Conservation (phyloP, 2,888 invertebrate genomes). For the Podotricha telesiphe region DNA sequence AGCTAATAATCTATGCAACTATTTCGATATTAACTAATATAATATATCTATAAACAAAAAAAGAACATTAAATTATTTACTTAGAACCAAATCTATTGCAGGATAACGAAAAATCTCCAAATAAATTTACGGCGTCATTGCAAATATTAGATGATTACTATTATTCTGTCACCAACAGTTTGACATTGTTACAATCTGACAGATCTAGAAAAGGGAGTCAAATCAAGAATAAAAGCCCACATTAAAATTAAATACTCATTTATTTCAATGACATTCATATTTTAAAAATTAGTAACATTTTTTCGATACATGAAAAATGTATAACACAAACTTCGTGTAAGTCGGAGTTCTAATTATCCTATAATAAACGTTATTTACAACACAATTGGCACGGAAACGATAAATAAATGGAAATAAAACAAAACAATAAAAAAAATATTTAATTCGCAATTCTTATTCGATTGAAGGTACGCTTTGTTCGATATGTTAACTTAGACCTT, state of each 20-base stretch:
- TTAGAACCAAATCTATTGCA: slow-evolving; percentile 3
- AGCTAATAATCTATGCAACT: background rate
- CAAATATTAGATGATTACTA: background rate
- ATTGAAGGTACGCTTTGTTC: slow-evolving; percentile 73
- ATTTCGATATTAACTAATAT: background rate
- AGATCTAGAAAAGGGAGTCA: background rate
- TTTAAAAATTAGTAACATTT: slow-evolving; percentile 57
- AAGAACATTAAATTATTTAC: background rate
- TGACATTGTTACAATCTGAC: background rate
- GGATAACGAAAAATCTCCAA: background rate
- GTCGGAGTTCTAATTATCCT: slow-evolving; percentile 39
- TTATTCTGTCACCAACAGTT: slow-evolving; percentile 23
- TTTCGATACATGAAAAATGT: slow-evolving; percentile 55
- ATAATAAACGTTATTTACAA: slow-evolving; percentile 51
- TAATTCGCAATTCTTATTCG: slow-evolving; percentile 57
- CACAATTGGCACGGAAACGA: slow-evolving; percentile 74
- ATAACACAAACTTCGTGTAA: slow-evolving; percentile 36
- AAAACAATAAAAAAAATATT: slow-evolving; percentile 49
- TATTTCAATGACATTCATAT: slow-evolving; percentile 68
- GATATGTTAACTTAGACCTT: slow-evolving; percentile 61
- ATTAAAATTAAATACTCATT: slow-evolving; percentile 63
- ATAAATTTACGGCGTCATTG: background rate
- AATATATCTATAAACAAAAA: background rate
- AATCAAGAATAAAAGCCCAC: slow-evolving; percentile 45
- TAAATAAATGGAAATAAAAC: slow-evolving; percentile 52